Evolutionary conservation across 2,888 invertebrate species (phyloP).

Genomic region (Platerodrilus igneus): DNA sequence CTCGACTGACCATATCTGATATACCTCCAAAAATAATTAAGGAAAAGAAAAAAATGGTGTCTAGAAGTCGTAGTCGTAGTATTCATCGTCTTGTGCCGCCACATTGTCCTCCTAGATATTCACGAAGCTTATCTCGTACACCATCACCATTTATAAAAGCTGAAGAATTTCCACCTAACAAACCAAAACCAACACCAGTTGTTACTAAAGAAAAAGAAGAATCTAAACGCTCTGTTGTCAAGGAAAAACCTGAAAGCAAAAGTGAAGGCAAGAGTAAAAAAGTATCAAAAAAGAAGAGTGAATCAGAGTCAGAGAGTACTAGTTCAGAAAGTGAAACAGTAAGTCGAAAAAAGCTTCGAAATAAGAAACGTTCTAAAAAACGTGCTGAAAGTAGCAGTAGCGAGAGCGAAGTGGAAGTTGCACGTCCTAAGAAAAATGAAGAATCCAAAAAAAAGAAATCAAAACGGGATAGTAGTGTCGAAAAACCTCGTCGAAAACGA

Average conservation of each 20-base stretch:
- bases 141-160: conserved; percentile 79
- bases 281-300: conserved; percentile 44
- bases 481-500: conserved; percentile 52
- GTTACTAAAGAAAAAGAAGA: conserved; percentile 46
- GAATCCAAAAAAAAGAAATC: conserved; percentile 47
- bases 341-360: conserved; percentile 38
- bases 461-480: conserved; percentile 52
- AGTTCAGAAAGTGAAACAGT: conserved; percentile 45
- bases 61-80: conserved; percentile 42
- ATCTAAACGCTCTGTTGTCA: conserved; percentile 39
- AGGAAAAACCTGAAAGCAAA: conserved; percentile 37
- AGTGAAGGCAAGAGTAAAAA: conserved; percentile 37
- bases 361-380: conserved; percentile 47
- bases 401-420: conserved; percentile 43
- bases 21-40: conserved; percentile 33
- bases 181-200: conserved; percentile 36
- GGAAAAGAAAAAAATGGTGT: conserved; percentile 39
- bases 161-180: conserved; percentile 56
- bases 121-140: conserved; percentile 75
- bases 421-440: conserved; percentile 29
- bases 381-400: conserved; percentile 53
- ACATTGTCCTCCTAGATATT: conserved; percentile 53
- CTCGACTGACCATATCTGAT: conserved; percentile 27
- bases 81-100: conserved; percentile 42
- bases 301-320: conserved; percentile 44